Conservation (phyloP, 2,113 vertebrate species). For the Spea bombifrons region DNA sequence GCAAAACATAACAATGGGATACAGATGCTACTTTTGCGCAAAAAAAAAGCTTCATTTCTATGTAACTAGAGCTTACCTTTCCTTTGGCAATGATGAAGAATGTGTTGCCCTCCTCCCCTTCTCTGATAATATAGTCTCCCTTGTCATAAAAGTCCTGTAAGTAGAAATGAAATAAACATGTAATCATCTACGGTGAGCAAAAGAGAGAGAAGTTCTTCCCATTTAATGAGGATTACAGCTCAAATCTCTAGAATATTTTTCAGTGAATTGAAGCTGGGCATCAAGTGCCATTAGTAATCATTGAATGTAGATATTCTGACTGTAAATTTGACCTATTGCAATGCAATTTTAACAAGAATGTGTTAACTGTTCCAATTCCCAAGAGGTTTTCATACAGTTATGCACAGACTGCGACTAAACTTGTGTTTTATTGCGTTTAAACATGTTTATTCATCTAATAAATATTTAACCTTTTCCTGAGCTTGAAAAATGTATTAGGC, state of each 20-base stretch:
- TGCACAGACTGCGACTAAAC: no score
- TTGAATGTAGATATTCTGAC: background rate
- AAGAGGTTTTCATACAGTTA: no score
- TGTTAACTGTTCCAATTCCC: no score
- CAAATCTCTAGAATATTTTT: conserved; percentile 3
- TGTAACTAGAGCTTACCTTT: conserved; percentile 56
- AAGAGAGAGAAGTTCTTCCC: conserved; percentile 12
- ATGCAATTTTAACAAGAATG: background rate
- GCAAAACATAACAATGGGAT: background rate
- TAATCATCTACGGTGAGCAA: background rate
- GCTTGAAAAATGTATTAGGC: background rate
- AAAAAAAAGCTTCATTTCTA: background rate
- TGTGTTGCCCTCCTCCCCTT: conserved; percentile 74
- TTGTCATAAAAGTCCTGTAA: conserved; percentile 71
- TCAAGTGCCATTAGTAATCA: conserved; percentile 11
- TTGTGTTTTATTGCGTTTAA: no score
- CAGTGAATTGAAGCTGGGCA: background rate
- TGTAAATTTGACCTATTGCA: background rate
- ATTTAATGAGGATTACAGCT: background rate
- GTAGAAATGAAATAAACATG: conserved; percentile 11
- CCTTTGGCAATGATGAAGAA: conserved; percentile 77
- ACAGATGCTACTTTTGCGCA: background rate
- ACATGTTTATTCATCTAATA: background rate
- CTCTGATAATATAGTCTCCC: conserved; percentile 74
- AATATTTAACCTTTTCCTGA: background rate